A percentile compares a stretch with the other conserved stretches of the same genome.
phyloP scores from a whole-genome alignment of 2,797 vertebrate species.

The Knipowitschia caucasica region DNA sequence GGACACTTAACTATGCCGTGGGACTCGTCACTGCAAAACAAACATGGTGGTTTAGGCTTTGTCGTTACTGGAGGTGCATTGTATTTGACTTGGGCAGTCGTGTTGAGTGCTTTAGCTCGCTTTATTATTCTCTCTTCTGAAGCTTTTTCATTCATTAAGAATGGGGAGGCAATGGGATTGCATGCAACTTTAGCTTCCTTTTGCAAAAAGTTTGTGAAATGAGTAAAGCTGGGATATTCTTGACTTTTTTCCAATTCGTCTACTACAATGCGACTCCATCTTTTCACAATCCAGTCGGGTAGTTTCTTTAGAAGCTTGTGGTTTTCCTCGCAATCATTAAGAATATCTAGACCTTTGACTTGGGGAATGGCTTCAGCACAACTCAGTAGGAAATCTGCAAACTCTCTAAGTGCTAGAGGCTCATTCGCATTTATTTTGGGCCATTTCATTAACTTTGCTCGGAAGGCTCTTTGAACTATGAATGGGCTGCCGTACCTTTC shows the following conservation, averaged over 20 bases:
- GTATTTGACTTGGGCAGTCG: too few relatives aligned
- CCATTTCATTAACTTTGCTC: slow-evolving; percentile 32
- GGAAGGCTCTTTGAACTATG: slow-evolving; percentile 22
- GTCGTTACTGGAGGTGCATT: too few relatives aligned
- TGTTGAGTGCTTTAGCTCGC: too few relatives aligned
- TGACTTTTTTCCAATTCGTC: slow-evolving; percentile 19
- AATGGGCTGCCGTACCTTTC: slow-evolving; percentile 19
- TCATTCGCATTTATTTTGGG: slow-evolving; percentile 23
- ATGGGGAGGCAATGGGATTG: slow-evolving; percentile 26
- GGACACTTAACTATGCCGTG: slow-evolving; percentile 24
- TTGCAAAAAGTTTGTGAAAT: slow-evolving; percentile 26
- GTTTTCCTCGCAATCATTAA: slow-evolving; percentile 34
- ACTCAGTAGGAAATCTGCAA: slow-evolving; percentile 25
- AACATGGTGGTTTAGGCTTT: too few relatives aligned
- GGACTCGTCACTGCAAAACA: too few relatives aligned
- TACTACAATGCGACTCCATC: too few relatives aligned
- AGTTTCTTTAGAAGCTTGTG: slow-evolving; percentile 31
- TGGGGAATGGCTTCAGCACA: slow-evolving; percentile 30
- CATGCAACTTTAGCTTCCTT: slow-evolving; percentile 25
- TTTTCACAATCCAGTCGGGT: slow-evolving; percentile 26
- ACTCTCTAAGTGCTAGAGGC: slow-evolving; percentile 14
- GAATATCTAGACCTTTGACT: slow-evolving; percentile 28
- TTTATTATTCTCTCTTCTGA: too few relatives aligned
- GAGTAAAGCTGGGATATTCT: slow-evolving; percentile 19
- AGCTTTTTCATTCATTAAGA: slow-evolving; percentile 7